phyloP scores from a whole-genome alignment of 2,113 vertebrate species.

The Eptesicus fuscus region DNA sequence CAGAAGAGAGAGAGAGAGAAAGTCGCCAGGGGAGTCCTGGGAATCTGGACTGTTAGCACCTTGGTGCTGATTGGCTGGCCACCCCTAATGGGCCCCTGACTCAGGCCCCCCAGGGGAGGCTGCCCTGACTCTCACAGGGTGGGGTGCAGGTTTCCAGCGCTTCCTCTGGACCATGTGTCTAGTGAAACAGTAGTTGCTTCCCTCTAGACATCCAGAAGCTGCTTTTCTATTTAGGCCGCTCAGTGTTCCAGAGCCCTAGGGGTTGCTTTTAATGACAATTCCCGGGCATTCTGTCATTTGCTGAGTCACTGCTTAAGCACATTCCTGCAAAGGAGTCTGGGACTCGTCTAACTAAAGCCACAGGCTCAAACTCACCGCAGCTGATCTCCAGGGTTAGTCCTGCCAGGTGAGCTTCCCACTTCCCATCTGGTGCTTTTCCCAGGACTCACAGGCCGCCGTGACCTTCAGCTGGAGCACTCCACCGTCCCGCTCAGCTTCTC shows the following conservation, averaged over 20 bases:
- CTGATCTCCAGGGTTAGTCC: neutral
- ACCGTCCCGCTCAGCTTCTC: neutral
- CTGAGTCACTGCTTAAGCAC: slow-evolving; percentile 42
- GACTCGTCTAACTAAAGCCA: neutral
- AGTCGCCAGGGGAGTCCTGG: neutral
- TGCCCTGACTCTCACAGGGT: neutral
- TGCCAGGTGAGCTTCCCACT: fast-evolving
- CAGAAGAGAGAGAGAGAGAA: neutral
- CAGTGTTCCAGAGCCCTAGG: neutral
- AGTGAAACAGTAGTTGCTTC: neutral
- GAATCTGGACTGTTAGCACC: neutral
- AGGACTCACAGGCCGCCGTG: neutral
- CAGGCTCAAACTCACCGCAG: neutral
- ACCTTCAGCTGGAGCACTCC: neutral
- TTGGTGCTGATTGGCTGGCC: neutral
- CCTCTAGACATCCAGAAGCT: neutral
- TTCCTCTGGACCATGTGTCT: neutral
- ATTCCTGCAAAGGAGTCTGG: neutral
- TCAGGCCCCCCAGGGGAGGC: neutral
- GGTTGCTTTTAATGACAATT: neutral
- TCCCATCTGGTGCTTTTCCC: no score
- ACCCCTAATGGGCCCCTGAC: neutral
- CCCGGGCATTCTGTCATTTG: neutral
- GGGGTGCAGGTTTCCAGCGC: neutral
- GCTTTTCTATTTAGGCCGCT: neutral